phyloP scores from a whole-genome alignment of 2,797 vertebrate genomes.

The Anas bernieri region DNA sequence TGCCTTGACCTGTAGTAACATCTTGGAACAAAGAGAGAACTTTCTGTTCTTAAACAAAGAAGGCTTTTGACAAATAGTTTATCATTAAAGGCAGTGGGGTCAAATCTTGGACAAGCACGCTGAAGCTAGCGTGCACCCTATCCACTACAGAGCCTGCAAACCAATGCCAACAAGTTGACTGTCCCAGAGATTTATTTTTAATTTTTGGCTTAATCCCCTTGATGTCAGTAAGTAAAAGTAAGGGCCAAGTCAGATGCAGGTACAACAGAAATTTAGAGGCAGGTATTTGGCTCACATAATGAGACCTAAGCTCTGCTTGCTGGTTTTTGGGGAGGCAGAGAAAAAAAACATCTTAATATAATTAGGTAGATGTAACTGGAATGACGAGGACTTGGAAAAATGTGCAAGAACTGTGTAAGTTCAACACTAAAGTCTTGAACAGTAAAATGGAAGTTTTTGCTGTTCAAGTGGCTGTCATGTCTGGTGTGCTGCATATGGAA shows the following conservation, averaged over 20 bases:
- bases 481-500: background rate
- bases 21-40: conserved; percentile 14
- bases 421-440: background rate
- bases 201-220: background rate
- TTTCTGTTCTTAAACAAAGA: background rate
- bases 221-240: background rate
- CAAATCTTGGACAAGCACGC: background rate
- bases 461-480: background rate
- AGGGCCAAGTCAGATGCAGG: background rate
- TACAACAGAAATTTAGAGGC: background rate
- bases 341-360: background rate
- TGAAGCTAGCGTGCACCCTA: background rate
- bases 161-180: background rate
- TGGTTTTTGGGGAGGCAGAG: background rate
- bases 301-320: background rate
- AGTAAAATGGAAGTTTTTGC: background rate
- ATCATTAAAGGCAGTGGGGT: background rate
- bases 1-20: conserved; percentile 46
- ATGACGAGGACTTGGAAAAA: background rate
- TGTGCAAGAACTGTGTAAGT: background rate
- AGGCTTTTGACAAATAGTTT: conserved; percentile 22
- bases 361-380: background rate
- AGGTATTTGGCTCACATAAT: background rate
- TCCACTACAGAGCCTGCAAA: background rate
- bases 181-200: background rate